phyloP scores from a whole-genome alignment of 2,797 vertebrate genomes.

The Hippocampus kuda region DNA sequence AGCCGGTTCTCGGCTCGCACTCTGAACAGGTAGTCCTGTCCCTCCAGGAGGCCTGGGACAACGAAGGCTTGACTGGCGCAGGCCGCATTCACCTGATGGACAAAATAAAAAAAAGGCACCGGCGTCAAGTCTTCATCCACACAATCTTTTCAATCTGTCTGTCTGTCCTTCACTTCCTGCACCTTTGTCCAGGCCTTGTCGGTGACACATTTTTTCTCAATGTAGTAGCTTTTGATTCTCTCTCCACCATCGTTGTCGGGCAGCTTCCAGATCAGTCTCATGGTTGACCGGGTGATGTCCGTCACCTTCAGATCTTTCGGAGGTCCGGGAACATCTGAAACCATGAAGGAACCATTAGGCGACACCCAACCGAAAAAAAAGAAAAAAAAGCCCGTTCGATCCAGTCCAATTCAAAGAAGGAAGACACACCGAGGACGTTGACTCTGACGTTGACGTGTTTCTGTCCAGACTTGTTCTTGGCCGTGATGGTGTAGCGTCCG shows the following conservation, averaged over 20 bases:
- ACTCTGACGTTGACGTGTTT: conserved; percentile 87
- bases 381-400: background rate
- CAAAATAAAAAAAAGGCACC: background rate
- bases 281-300: conserved; percentile 83
- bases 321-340: conserved; percentile 71
- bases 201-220: conserved; percentile 86
- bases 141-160: background rate
- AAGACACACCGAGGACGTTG: conserved; percentile 82
- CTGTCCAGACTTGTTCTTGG: conserved; percentile 96
- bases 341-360: background rate
- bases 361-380: background rate
- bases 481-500: conserved; percentile 91
- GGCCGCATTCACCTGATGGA: conserved; percentile 70
- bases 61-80: conserved; percentile 88
- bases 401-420: background rate
- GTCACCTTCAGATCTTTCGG: conserved; percentile 91
- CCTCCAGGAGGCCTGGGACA: conserved; percentile 84
- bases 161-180: background rate
- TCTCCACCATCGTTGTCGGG: conserved; percentile 95
- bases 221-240: conserved; percentile 92
- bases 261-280: conserved; percentile 94
- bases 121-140: background rate
- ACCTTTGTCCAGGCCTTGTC: conserved; percentile 91
- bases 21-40: conserved; percentile 91
- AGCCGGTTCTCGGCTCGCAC: conserved; percentile 92